phyloP scores from a whole-genome alignment of 2,113 vertebrate species.

The Periophthalmus modestus region DNA sequence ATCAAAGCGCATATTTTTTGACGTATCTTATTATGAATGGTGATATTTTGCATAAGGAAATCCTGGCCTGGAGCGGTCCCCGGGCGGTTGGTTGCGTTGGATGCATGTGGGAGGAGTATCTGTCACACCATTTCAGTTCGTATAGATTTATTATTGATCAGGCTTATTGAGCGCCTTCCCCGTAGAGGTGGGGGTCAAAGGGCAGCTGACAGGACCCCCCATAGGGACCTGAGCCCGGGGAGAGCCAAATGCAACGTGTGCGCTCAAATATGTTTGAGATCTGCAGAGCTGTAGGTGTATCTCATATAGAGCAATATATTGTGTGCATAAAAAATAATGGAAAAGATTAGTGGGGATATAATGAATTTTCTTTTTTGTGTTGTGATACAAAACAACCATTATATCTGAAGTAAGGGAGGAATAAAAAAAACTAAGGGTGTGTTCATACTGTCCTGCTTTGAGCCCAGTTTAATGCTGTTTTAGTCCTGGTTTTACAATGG shows the following conservation, averaged over 20 bases:
- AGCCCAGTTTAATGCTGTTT: too few species aligned
- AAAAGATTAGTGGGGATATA: background rate
- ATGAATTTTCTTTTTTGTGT: background rate
- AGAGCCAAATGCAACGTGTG: slow-evolving; percentile 1
- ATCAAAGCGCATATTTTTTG: background rate
- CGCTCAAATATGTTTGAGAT: slow-evolving; percentile 8
- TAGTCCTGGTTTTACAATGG: too few species aligned
- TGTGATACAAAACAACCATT: too few species aligned
- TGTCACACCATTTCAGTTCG: slow-evolving; percentile 42
- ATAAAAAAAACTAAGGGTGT: too few species aligned
- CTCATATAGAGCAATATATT: background rate
- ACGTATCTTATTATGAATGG: background rate
- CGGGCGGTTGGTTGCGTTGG: slow-evolving; percentile 4
- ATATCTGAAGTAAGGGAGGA: too few species aligned
- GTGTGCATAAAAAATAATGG: background rate
- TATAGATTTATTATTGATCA: slow-evolving; percentile 59
- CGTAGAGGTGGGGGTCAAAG: slow-evolving; percentile 42
- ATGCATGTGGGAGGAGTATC: slow-evolving; percentile 39
- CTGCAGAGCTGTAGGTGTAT: background rate
- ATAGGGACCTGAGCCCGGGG: slow-evolving; percentile 20
- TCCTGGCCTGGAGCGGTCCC: slow-evolving; percentile 8
- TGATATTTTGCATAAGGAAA: background rate
- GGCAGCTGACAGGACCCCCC: slow-evolving; percentile 50
- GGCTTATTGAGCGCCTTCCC: slow-evolving; percentile 50
- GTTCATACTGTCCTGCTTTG: too few species aligned